Base-by-base conservation (phyloP, 2,888 invertebrate species). In the Mermis nigrescens region DNA sequence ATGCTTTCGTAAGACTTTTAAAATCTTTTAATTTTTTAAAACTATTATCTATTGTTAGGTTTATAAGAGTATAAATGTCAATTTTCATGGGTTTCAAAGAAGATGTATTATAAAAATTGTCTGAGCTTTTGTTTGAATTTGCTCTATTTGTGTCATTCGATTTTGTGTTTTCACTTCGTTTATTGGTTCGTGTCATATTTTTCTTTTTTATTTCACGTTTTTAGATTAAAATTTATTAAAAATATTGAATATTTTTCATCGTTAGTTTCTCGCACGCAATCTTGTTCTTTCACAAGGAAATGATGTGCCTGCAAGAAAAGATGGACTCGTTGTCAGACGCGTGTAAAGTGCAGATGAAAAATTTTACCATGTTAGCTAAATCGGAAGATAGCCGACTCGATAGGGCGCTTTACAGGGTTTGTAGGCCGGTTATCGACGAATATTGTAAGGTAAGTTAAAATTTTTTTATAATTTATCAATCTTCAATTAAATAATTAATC, bases 301-400 rank as follows among this genome's bases (percentile, higher is more conserved):
- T 94, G 78, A 77, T 81, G 60, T 98, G 95, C 70, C 79, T 95
- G 55, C 94, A 95, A 75, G 83, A 83, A 64, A 71, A 77, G 59
- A 71, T 74, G 57, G 68, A 69, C 54, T 62, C 65, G 38, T 66
- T 77, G 32, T 63, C 67, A 2, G 58, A 63, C 2, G 68, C 70
- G 1, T 95, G 94, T 73, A 82, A 80, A 70, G 78, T 80, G 59
- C 83, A 83, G 4, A 83, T 91, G 1, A 80, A 80, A 26, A 83
- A 84, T 72, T 87, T 85, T 71, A 94, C 92, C 0, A 86, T 87
- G 77, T 75, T 85, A 66, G 12, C 12, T 15, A 85, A 90, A 76
- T 87, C 86, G 46, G 85, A 84, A 68, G 83, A 87, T 70, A 81
- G 86, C 51, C 86, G 87, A 70, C 76, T 90, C n/a, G 94, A 95